These are phyloP conservation scores for Tribolium madens DNA, from an alignment of 1,140 invertebrate genomes.

Conservation along the genomic window DNA sequence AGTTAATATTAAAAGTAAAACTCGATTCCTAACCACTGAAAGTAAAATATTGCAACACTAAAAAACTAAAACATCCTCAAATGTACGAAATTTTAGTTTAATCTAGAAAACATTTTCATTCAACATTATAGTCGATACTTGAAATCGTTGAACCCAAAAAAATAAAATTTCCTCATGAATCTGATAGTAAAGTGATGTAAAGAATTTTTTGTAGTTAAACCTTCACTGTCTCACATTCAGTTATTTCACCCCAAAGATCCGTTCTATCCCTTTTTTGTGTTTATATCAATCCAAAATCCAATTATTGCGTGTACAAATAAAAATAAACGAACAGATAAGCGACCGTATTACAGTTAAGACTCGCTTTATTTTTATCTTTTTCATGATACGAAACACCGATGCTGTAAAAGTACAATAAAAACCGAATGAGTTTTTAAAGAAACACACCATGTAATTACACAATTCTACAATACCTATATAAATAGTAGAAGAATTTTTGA, in stretches of 20 bases:
- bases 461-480: too few relatives aligned
- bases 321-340: background rate
- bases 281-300: background rate
- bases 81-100: background rate
- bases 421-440: background rate
- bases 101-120: background rate
- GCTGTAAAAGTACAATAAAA: background rate
- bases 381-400: background rate
- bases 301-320: background rate
- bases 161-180: background rate
- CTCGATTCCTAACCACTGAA: background rate
- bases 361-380: background rate
- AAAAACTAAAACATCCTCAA: background rate
- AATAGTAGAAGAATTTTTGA: background rate
- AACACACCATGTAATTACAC: background rate
- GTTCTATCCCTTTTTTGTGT: background rate
- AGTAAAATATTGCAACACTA: conserved; percentile 1
- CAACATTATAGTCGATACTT: background rate
- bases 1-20: conserved; percentile 8
- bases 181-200: background rate
- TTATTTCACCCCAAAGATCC: background rate
- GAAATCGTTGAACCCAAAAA: background rate
- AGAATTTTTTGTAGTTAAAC: background rate
- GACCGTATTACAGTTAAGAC: background rate
- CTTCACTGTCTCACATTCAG: background rate